Conservation (phyloP, 2,797 vertebrate genomes). For the Sebastes oblongus region DNA sequence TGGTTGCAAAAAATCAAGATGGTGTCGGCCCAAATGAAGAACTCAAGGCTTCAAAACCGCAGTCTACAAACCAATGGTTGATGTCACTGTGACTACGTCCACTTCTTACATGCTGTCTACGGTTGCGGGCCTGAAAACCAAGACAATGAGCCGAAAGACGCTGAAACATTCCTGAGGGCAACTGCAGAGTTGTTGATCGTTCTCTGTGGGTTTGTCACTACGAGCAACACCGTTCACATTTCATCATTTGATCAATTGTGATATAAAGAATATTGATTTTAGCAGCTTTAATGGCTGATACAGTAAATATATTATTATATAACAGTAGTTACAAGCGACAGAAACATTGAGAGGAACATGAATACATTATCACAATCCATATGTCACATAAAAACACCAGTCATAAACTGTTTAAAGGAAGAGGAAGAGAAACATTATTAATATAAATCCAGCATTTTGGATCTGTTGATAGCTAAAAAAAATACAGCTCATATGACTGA, state of each 20-base stretch:
- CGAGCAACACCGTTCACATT: not conserved
- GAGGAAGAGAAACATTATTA: not conserved
- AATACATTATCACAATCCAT: not conserved
- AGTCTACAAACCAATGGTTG: no score
- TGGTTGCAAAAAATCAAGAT: no score
- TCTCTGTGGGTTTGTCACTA: not conserved
- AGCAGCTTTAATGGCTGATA: not conserved
- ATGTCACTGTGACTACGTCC: no score
- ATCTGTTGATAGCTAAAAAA: not conserved
- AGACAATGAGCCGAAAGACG: not conserved
- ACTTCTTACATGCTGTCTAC: no score
- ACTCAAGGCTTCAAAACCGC: no score
- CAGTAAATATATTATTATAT: not conserved
- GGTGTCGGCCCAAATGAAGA: no score
- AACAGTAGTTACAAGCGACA: not conserved
- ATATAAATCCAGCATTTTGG: not conserved
- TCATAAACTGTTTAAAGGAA: not conserved
- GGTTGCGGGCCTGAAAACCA: no score
- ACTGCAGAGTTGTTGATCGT: not conserved
- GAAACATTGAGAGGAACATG: not conserved
- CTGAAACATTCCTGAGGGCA: no score
- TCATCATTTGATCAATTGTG: not conserved
- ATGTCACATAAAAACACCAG: not conserved
- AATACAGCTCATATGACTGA: not conserved
- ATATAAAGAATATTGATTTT: not conserved